Evolutionary conservation across 2,797 vertebrate genomes (phyloP).

Genomic region (Gambusia yucatana): DNA sequence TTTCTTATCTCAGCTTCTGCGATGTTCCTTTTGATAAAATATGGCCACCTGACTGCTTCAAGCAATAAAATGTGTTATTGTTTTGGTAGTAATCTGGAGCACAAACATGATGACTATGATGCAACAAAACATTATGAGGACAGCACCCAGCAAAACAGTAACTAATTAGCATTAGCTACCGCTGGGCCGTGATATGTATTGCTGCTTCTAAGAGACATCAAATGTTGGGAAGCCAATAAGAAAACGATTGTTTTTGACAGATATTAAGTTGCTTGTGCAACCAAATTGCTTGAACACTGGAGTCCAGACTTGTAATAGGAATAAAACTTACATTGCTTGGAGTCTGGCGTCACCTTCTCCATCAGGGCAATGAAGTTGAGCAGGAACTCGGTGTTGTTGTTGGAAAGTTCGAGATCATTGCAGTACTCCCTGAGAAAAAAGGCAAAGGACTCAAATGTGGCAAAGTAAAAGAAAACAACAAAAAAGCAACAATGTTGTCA

Average conservation of each 20-base stretch:
- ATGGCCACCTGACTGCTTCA: not conserved
- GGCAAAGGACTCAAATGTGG: constrained; percentile 17
- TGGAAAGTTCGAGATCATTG: constrained; percentile 96
- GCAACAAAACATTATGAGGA: not conserved
- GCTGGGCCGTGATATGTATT: too few species aligned
- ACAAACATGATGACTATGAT: not conserved
- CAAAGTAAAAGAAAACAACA: constrained; percentile 16
- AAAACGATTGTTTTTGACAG: not conserved
- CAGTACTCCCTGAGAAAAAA: constrained; percentile 92
- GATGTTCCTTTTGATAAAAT: not conserved
- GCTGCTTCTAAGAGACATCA: not conserved
- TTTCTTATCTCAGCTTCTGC: not conserved
- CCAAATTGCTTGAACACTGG: not conserved
- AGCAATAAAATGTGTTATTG: not conserved
- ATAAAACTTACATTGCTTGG: constrained; percentile 93
- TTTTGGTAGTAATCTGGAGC: not conserved
- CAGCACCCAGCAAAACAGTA: not conserved
- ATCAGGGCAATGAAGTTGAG: constrained; percentile 98
- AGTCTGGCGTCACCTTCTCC: constrained; percentile 99
- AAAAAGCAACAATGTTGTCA: constrained; percentile 6
- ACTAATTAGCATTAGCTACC: not conserved
- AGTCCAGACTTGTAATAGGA: not conserved
- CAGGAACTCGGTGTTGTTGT: constrained; percentile 99
- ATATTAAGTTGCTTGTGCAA: not conserved
- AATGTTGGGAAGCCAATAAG: not conserved